Percentiles rank a stretch among this genome's conserved stretches.
These are phyloP conservation scores for Bathybates hornii DNA, from an alignment of 2,113 vertebrate species.

Conservation along the genomic window DNA sequence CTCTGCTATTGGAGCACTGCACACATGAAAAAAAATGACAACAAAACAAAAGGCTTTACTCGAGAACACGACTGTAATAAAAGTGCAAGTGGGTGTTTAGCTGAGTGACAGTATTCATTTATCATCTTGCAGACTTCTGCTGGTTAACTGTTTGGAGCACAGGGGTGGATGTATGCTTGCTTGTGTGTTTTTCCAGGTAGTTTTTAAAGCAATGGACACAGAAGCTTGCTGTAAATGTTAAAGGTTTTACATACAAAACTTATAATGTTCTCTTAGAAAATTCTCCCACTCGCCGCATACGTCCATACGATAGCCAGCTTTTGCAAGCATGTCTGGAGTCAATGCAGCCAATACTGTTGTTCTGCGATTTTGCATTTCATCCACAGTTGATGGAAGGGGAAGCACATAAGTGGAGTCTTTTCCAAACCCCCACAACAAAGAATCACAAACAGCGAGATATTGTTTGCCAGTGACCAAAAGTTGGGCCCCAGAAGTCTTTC, in stretches of 20 bases:
- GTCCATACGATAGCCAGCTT: neutral
- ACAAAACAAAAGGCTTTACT: neutral
- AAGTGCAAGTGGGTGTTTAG: slow-evolving; percentile 60
- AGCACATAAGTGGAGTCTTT: neutral
- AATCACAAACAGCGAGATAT: neutral
- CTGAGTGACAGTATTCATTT: slow-evolving; percentile 64
- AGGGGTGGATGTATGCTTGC: neutral
- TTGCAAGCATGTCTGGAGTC: neutral
- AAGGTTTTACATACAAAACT: neutral
- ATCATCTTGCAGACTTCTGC: slow-evolving; percentile 37
- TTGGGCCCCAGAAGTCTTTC: neutral
- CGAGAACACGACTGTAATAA: slow-evolving; percentile 51
- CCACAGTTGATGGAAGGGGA: neutral
- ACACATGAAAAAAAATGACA: neutral
- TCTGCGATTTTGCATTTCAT: neutral
- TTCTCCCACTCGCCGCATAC: neutral
- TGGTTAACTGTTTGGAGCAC: slow-evolving; percentile 14
- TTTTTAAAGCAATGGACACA: neutral
- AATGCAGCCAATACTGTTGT: neutral
- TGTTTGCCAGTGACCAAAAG: neutral
- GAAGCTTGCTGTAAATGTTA: neutral
- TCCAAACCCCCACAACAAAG: neutral
- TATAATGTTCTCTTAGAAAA: neutral
- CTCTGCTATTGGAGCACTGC: neutral
- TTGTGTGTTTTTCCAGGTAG: neutral